Percentiles rank a stretch among this genome's conserved stretches.
Evolutionary conservation across 2,888 invertebrate genomes (phyloP).

Genomic region (Papilio elwesi): DNA sequence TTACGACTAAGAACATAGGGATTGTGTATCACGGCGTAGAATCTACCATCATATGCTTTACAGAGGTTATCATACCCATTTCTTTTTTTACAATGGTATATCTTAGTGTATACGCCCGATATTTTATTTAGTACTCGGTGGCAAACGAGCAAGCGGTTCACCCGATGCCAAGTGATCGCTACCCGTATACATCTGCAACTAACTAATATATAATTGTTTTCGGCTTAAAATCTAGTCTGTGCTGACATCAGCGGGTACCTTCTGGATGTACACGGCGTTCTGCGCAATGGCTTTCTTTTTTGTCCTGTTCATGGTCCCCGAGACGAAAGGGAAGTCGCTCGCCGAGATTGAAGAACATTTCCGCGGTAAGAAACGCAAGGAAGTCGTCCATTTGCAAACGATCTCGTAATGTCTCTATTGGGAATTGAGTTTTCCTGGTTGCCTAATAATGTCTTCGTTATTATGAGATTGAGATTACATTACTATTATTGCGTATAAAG

Average conservation of each 20-base stretch:
- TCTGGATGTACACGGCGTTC: constrained; percentile 83
- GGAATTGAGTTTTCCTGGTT: background rate
- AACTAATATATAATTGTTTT: no score
- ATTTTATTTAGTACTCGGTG: no score
- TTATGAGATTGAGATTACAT: background rate
- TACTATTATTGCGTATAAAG: background rate
- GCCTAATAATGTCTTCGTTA: background rate
- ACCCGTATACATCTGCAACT: no score
- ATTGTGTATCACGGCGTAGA: no score
- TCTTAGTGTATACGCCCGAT: no score
- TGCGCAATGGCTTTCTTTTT: constrained; percentile 81
- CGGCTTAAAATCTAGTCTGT: constrained; percentile 54
- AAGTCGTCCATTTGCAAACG: constrained; percentile 56
- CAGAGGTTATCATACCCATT: no score
- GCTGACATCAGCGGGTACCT: constrained; percentile 82
- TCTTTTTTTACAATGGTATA: no score
- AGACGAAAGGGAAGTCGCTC: constrained; percentile 88
- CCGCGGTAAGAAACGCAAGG: constrained; percentile 62
- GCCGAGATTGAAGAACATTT: constrained; percentile 85
- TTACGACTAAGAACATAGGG: no score
- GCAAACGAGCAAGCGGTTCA: no score
- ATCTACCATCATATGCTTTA: no score
- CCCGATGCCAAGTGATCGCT: no score
- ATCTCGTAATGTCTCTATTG: constrained; percentile 41
- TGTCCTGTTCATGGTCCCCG: constrained; percentile 84